Conservation (phyloP, 2,888 invertebrate species). For the Apoda limacodes region DNA sequence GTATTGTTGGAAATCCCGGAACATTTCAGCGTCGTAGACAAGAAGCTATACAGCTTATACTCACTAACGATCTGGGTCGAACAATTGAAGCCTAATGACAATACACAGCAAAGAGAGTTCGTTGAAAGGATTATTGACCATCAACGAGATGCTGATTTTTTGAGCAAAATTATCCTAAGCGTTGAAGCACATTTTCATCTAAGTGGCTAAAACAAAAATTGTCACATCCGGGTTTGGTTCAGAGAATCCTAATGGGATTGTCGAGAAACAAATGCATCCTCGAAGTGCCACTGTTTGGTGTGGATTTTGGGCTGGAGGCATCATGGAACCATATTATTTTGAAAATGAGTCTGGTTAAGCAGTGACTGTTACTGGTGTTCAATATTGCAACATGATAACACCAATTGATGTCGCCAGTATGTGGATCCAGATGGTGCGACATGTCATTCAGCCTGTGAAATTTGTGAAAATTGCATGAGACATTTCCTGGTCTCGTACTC, state of each 20-base stretch:
- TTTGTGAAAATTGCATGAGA: too few species aligned
- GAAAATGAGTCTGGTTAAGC: slow-evolving; percentile 10
- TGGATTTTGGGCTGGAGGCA: slow-evolving; percentile 8
- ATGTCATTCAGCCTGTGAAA: too few species aligned
- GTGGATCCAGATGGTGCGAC: too few species aligned
- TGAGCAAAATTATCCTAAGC: slow-evolving; percentile 20
- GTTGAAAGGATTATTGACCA: slow-evolving; percentile 9
- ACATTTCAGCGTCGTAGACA: slow-evolving; percentile 24
- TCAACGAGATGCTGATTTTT: slow-evolving; percentile 12
- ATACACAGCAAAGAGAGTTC: slow-evolving; percentile 7
- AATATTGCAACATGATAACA: slow-evolving; percentile 17
- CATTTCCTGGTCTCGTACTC: too few species aligned
- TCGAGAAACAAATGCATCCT: slow-evolving; percentile 13
- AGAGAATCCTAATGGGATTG: slow-evolving; percentile 9
- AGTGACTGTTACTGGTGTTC: slow-evolving; percentile 17
- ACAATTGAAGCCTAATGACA: slow-evolving; percentile 15
- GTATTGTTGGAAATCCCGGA: slow-evolving; percentile 25
- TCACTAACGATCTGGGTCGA: slow-evolving; percentile 17
- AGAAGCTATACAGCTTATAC: slow-evolving; percentile 20
- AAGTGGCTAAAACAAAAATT: slow-evolving; percentile 27
- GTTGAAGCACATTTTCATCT: slow-evolving; percentile 25
- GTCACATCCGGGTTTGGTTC: slow-evolving; percentile 13
- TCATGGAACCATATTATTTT: slow-evolving; percentile 10
- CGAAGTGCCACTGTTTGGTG: slow-evolving; percentile 14
- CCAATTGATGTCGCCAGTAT: too few species aligned